A percentile compares a stretch with the other conserved stretches of the same genome.
These are phyloP conservation scores for Nemapogon koenigi DNA, from an alignment of 2,888 invertebrate genomes.

Conservation along the genomic window DNA sequence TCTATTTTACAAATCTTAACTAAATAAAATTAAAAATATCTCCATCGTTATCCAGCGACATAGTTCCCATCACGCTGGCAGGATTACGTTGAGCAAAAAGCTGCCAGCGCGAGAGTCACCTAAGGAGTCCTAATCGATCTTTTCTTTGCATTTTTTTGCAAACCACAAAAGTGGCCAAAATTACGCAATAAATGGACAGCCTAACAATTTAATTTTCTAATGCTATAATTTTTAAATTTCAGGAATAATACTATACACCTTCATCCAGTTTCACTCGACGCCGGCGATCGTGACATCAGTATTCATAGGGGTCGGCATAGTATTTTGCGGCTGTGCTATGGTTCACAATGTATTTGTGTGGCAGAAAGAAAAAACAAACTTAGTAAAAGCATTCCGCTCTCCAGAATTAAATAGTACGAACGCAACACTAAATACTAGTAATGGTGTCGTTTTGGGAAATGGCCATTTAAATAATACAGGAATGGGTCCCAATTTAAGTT, in stretches of 20 bases:
- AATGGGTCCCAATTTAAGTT: slow-evolving; percentile 41
- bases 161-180: too few relatives aligned
- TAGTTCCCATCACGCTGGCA: too few relatives aligned
- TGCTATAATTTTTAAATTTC: slow-evolving; percentile 28
- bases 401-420: slow-evolving; percentile 32
- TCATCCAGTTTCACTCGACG: slow-evolving; percentile 91
- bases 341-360: slow-evolving; percentile 94
- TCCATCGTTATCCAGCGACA: too few relatives aligned
- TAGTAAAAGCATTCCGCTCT: slow-evolving; percentile 69
- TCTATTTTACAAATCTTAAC: too few relatives aligned
- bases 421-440: slow-evolving; percentile 36
- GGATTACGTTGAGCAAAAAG: too few relatives aligned
- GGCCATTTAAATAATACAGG: slow-evolving; percentile 49
- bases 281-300: slow-evolving; percentile 91
- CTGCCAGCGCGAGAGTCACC: too few relatives aligned
- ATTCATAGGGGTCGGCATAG: slow-evolving; percentile 86
- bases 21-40: too few relatives aligned
- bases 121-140: too few relatives aligned
- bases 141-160: too few relatives aligned
- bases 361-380: slow-evolving; percentile 89
- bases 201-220: neutral
- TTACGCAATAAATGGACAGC: too few relatives aligned
- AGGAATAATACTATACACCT: slow-evolving; percentile 92
- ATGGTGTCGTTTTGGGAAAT: slow-evolving; percentile 44
- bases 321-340: slow-evolving; percentile 92